Conservation (phyloP, 2,113 vertebrate species). For the Chascanopsetta lugubris region DNA sequence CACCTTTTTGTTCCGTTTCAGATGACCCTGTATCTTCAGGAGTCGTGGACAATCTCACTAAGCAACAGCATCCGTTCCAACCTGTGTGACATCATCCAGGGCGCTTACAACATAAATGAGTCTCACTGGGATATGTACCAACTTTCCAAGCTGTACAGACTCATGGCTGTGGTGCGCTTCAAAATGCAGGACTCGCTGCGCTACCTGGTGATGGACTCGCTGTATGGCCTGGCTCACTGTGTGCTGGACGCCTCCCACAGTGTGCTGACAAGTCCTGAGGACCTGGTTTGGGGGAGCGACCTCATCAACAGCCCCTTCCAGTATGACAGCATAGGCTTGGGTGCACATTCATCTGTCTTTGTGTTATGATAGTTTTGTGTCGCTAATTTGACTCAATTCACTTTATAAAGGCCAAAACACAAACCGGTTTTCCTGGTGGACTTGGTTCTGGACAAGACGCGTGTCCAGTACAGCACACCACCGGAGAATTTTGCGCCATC, state of each 20-base stretch:
- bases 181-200: slow-evolving; percentile 87
- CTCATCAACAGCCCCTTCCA: slow-evolving; percentile 87
- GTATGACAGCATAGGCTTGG: too few relatives aligned
- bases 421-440: slow-evolving; percentile 86
- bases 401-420: slow-evolving; percentile 85
- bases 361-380: too few relatives aligned
- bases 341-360: too few relatives aligned
- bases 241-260: slow-evolving; percentile 84
- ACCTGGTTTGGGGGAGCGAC: slow-evolving; percentile 86
- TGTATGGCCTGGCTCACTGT: slow-evolving; percentile 82
- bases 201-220: slow-evolving; percentile 86
- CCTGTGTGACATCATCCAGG: slow-evolving; percentile 75
- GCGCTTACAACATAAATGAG: slow-evolving; percentile 82
- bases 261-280: slow-evolving; percentile 78
- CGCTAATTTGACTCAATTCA: too few relatives aligned
- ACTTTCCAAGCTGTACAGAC: slow-evolving; percentile 83
- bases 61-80: slow-evolving; percentile 77
- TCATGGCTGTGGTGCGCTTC: slow-evolving; percentile 86
- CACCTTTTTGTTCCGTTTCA: too few relatives aligned
- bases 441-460: slow-evolving; percentile 84
- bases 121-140: slow-evolving; percentile 84
- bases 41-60: slow-evolving; percentile 83
- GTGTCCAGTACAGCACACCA: slow-evolving; percentile 85
- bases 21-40: slow-evolving; percentile 86
- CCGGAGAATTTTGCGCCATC: slow-evolving; percentile 83